These are phyloP conservation scores for Stegodyphus mimosarum DNA, from an alignment of 1,140 invertebrate species.

Conservation along the genomic window DNA sequence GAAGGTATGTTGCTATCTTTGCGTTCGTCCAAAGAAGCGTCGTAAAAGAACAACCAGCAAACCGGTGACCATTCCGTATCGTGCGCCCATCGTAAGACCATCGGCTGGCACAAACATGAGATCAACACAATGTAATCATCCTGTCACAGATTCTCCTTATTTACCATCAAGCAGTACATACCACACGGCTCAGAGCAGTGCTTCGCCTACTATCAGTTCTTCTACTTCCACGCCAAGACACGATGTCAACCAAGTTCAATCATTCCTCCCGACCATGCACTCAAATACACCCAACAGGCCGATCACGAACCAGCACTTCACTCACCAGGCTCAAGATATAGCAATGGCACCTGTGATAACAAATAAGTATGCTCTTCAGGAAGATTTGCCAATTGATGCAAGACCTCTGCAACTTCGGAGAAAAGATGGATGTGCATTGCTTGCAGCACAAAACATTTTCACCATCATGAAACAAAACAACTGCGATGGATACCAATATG, in stretches of 20 bases:
- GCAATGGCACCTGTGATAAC: conserved; percentile 56
- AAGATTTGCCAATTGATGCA: conserved; percentile 26
- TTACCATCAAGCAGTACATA: conserved; percentile 19
- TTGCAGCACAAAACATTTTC: background rate
- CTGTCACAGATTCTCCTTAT: background rate
- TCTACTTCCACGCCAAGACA: conserved; percentile 38
- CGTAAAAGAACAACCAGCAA: conserved; percentile 24
- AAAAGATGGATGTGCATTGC: background rate
- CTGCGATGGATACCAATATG: background rate
- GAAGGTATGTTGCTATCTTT: conserved; percentile 80
- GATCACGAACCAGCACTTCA: background rate
- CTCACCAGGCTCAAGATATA: background rate
- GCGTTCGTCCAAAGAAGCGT: conserved; percentile 60
- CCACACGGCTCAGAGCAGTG: conserved; percentile 10
- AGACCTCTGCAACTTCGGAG: conserved; percentile 6
- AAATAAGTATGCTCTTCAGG: conserved; percentile 62
- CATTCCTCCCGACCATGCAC: background rate
- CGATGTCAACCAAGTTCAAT: background rate
- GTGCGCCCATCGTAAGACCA: conserved; percentile 10
- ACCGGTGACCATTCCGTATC: background rate
- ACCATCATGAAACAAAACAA: conserved; percentile 12
- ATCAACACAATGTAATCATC: background rate
- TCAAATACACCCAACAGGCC: background rate
- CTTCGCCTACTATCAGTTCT: conserved; percentile 37
- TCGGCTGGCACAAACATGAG: background rate